phyloP scores from a whole-genome alignment of 2,113 vertebrate species.

The Archocentrus centrarchus region DNA sequence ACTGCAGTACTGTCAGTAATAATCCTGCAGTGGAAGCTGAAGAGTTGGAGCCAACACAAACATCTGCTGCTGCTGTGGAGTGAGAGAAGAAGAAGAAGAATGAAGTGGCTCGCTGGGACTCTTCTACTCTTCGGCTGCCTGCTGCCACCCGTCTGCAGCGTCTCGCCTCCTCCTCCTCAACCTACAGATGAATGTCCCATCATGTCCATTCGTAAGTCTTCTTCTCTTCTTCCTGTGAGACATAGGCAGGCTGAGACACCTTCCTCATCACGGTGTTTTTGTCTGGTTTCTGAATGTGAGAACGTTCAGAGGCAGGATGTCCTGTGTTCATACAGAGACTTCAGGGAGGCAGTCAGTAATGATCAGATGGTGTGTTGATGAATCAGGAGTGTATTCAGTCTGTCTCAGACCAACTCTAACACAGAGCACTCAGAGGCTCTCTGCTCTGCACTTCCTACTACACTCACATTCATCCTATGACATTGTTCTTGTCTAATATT shows the following conservation, averaged over 20 bases:
- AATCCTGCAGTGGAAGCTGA: not conserved
- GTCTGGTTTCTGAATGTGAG: not conserved
- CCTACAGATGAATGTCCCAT: constrained; percentile 26
- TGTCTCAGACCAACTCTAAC: no score
- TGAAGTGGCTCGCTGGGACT: not conserved
- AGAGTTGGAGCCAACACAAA: not conserved
- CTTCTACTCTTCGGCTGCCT: constrained; percentile 25
- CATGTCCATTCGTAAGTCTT: constrained; percentile 55
- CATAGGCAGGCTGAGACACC: not conserved
- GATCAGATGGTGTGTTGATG: no score
- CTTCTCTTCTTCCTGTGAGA: not conserved
- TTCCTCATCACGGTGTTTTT: not conserved
- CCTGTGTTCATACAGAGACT: not conserved
- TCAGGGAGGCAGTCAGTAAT: not conserved
- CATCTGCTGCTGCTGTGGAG: not conserved
- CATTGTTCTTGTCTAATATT: no score
- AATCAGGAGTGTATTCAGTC: no score
- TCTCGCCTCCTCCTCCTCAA: not conserved
- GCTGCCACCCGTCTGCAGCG: not conserved
- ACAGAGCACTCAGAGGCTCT: no score
- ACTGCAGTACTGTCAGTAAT: not conserved
- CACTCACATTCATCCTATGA: no score
- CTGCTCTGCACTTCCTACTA: no score
- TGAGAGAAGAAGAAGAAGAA: constrained; percentile 32
- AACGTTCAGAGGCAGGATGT: not conserved